Evolutionary conservation across 1,140 invertebrate genomes (phyloP).

Genomic region (Drosophila baimaii): DNA sequence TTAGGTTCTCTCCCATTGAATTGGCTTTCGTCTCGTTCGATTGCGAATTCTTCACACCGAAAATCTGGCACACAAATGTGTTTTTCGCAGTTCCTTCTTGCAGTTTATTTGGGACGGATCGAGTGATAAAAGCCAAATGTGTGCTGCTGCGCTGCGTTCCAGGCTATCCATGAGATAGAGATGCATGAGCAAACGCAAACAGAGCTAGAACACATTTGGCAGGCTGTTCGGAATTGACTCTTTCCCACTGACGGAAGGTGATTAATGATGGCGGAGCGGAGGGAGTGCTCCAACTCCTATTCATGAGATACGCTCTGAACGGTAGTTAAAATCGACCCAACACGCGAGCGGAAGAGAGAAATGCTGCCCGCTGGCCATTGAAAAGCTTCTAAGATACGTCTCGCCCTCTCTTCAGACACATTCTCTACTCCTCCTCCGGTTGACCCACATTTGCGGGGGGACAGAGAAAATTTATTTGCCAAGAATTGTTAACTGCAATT

Average conservation of each 20-base stretch:
- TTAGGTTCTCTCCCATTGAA: conserved; percentile 11
- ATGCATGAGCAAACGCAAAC: conserved; percentile 4
- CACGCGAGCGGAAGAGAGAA: conserved; percentile 42
- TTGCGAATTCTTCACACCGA: conserved; percentile 33
- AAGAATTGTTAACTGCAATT: conserved; percentile 75
- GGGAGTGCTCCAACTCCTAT: conserved; percentile 3
- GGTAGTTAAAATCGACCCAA: conserved; percentile 41
- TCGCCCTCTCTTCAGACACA: conserved; percentile 9
- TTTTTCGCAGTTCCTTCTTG: conserved; percentile 13
- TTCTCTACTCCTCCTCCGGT: not conserved
- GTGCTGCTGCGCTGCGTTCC: conserved; percentile 34
- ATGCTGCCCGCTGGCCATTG: conserved; percentile 44
- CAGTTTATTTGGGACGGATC: conserved; percentile 20
- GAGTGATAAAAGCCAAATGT: conserved; percentile 71
- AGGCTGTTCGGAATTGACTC: conserved; percentile 21
- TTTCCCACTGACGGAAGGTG: conserved; percentile 55
- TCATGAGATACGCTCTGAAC: conserved; percentile 24
- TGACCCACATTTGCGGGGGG: conserved; percentile 37
- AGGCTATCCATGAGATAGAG: conserved; percentile 36
- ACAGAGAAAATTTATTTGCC: conserved; percentile 56
- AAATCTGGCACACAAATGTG: conserved; percentile 45
- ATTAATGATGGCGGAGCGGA: conserved; percentile 40
- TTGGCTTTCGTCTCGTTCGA: conserved; percentile 4
- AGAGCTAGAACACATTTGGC: conserved; percentile 25
- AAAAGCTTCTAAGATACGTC: conserved; percentile 38